Percentiles rank a stretch among this genome's conserved stretches.
Conservation (phyloP, 1,140 invertebrate genomes). For the Orussus abietinus region DNA sequence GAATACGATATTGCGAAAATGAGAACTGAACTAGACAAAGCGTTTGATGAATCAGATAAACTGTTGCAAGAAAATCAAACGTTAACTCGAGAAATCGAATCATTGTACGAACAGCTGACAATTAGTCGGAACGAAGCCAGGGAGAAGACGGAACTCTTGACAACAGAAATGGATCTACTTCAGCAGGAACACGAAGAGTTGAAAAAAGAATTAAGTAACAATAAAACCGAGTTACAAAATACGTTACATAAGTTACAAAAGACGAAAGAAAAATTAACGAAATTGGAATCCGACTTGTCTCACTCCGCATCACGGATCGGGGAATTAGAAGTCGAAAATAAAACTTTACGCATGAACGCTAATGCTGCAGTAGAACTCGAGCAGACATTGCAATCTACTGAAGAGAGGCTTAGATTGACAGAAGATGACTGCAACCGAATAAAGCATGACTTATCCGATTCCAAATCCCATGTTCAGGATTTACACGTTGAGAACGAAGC, state of each 20-base stretch:
- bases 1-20: conserved; percentile 39
- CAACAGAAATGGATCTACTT: conserved; percentile 44
- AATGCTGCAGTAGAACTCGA: conserved; percentile 2
- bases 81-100: conserved; percentile 32
- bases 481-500: too few relatives aligned
- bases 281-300: conserved; percentile 44
- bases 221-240: conserved; percentile 45
- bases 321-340: conserved; percentile 41
- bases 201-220: conserved; percentile 28
- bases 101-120: conserved; percentile 33
- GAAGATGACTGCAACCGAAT: too few relatives aligned
- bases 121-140: conserved; percentile 33
- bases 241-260: conserved; percentile 44
- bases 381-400: conserved; percentile 11
- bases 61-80: conserved; percentile 30
- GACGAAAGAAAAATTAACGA: conserved; percentile 46
- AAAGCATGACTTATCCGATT: too few relatives aligned
- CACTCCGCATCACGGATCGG: conserved; percentile 33
- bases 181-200: conserved; percentile 51
- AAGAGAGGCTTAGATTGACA: too few relatives aligned
- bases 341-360: conserved; percentile 1
- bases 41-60: conserved; percentile 23
- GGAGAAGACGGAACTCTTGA: conserved; percentile 47
- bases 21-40: conserved; percentile 34
- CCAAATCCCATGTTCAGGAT: too few relatives aligned